Conservation (phyloP, 2,797 vertebrate species). For the Momotus momota region DNA sequence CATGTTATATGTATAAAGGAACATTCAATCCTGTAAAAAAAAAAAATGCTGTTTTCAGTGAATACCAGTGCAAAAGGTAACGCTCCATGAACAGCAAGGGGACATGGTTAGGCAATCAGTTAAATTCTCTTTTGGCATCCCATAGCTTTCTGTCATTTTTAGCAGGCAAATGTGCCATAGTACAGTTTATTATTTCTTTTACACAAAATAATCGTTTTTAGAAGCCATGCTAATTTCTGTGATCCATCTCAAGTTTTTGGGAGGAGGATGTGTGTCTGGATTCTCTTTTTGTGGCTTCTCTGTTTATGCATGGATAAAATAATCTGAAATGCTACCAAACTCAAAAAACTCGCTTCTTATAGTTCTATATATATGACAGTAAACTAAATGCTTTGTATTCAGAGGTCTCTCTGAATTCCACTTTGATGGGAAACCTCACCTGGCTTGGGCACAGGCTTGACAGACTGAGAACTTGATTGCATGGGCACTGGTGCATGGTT, state of each 20-base stretch:
- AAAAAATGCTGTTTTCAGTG: background rate
- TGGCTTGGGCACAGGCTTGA: background rate
- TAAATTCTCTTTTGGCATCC: background rate
- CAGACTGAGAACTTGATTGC: background rate
- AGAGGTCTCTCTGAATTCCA: background rate
- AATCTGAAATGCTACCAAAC: background rate
- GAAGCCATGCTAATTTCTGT: background rate
- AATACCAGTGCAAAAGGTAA: background rate
- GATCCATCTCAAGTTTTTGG: background rate
- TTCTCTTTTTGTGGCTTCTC: background rate
- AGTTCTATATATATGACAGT: background rate
- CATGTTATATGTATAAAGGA: background rate
- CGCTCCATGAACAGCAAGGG: background rate
- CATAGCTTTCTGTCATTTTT: background rate
- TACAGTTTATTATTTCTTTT: background rate
- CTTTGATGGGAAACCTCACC: background rate
- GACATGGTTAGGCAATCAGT: background rate
- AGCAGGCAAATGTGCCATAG: background rate
- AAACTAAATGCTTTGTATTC: background rate
- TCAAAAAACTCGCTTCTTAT: background rate
- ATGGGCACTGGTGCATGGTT: background rate
- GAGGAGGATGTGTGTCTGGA: background rate
- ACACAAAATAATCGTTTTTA: background rate
- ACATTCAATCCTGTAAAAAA: background rate
- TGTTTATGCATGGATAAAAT: background rate